phyloP scores from a whole-genome alignment of 1,140 invertebrate genomes.

The Kradibia gibbosae region DNA sequence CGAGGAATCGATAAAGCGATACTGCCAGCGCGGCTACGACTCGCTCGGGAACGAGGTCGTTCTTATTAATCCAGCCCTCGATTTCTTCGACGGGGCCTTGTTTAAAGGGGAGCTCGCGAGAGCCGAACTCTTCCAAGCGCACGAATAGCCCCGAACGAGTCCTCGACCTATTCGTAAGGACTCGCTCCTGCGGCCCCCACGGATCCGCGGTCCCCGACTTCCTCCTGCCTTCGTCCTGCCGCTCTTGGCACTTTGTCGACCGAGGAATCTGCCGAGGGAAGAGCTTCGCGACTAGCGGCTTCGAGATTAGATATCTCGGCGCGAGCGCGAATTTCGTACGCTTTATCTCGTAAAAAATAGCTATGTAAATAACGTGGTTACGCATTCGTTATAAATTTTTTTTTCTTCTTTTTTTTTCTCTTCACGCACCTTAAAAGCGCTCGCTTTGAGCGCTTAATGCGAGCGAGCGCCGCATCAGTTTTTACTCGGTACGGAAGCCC shows the following conservation, averaged over 20 bases:
- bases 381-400: background rate
- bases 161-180: too few relatives aligned
- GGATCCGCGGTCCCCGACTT: too few relatives aligned
- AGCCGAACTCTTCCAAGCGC: too few relatives aligned
- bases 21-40: background rate
- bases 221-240: background rate
- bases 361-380: background rate
- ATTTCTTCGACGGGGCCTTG: background rate
- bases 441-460: background rate
- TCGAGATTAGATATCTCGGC: conserved; percentile 13
- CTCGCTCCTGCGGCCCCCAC: too few relatives aligned
- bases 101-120: too few relatives aligned
- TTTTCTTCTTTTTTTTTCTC: conserved; percentile 5
- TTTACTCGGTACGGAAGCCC: background rate
- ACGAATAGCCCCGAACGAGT: too few relatives aligned
- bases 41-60: background rate
- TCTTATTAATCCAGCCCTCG: background rate
- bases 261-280: background rate
- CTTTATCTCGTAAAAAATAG: background rate
- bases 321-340: background rate
- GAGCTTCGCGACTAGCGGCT: background rate
- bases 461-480: background rate
- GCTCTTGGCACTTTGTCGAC: background rate
- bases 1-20: background rate
- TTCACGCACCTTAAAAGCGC: background rate